Conservation (phyloP, 2,888 invertebrate genomes). For the Torymus aiolomorphi region DNA sequence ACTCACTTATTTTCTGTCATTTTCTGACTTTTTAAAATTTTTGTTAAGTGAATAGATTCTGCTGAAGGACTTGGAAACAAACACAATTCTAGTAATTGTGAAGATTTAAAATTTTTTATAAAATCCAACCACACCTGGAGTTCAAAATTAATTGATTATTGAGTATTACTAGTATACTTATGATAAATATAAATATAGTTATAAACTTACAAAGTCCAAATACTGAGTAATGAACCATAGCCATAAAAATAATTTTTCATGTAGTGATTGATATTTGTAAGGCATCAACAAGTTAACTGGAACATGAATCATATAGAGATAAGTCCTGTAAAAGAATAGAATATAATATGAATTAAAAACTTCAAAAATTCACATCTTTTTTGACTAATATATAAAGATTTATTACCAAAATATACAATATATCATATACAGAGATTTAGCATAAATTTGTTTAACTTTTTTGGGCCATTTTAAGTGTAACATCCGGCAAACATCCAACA, state of each 20-base stretch:
- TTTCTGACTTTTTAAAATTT: conserved; percentile 36
- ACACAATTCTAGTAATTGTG: conserved; percentile 23
- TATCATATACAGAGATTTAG: conserved; percentile 30
- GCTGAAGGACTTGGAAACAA: conserved; percentile 44
- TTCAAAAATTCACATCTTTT: neutral
- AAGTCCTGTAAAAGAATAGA: conserved; percentile 39
- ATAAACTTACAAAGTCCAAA: conserved; percentile 46
- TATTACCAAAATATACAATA: conserved; percentile 52
- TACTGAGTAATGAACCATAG: conserved; percentile 42
- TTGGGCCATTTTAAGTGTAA: conserved; percentile 43
- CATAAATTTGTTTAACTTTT: conserved; percentile 35
- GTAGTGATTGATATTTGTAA: conserved; percentile 36
- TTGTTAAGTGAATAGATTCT: conserved; percentile 44
- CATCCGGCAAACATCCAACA: conserved; percentile 45
- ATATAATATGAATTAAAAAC: neutral
- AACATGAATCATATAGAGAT: conserved; percentile 40
- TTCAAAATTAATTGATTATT: neutral
- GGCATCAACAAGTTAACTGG: conserved; percentile 37
- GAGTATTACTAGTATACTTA: neutral
- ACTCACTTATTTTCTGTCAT: conserved; percentile 29
- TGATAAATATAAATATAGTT: neutral
- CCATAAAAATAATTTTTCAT: conserved; percentile 44
- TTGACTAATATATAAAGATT: conserved; percentile 1
- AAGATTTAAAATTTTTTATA: conserved; percentile 36
- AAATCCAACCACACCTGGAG: conserved; percentile 35